A percentile compares a stretch with the other conserved stretches of the same genome.
Conservation (phyloP, 1,140 invertebrate species). For the Drosophila dunni region DNA sequence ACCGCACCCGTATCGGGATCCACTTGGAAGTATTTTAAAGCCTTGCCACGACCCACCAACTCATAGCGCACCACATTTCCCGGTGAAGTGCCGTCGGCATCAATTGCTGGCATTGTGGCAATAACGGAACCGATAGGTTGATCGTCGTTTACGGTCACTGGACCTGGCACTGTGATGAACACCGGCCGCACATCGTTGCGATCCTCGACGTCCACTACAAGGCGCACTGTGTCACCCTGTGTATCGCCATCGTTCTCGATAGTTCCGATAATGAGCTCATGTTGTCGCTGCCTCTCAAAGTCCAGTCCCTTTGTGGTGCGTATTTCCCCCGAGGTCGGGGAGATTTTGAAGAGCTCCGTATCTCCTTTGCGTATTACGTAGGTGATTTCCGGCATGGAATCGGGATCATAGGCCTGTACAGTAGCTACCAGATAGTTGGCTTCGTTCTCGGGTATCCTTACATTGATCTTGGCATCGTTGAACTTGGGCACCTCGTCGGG, state of each 20-base stretch:
- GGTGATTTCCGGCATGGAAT: slow-evolving; percentile 91
- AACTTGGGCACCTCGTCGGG: slow-evolving; percentile 95
- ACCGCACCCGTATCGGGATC: slow-evolving; percentile 92
- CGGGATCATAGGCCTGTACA: slow-evolving; percentile 90
- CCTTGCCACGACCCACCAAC: slow-evolving; percentile 91
- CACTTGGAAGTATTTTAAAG: slow-evolving; percentile 93
- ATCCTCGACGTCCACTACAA: slow-evolving; percentile 92
- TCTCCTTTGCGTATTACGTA: slow-evolving; percentile 93
- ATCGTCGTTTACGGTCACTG: slow-evolving; percentile 93
- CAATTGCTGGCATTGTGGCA: slow-evolving; percentile 90
- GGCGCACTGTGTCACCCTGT: slow-evolving; percentile 90
- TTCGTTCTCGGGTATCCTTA: slow-evolving; percentile 93
- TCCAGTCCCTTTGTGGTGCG: slow-evolving; percentile 91
- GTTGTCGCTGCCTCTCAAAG: slow-evolving; percentile 90
- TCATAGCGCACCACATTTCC: slow-evolving; percentile 93
- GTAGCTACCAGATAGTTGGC: slow-evolving; percentile 90
- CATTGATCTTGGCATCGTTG: slow-evolving; percentile 89
- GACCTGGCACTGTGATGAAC: slow-evolving; percentile 91
- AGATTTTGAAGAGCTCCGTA: slow-evolving; percentile 92
- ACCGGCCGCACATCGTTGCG: slow-evolving; percentile 94
- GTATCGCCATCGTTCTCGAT: slow-evolving; percentile 90
- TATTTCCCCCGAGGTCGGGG: slow-evolving; percentile 91
- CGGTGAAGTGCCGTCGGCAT: slow-evolving; percentile 92
- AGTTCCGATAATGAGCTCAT: slow-evolving; percentile 92
- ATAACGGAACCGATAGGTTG: slow-evolving; percentile 92